phyloP scores from a whole-genome alignment of 2,888 invertebrate species.

The Halictus ligatus region DNA sequence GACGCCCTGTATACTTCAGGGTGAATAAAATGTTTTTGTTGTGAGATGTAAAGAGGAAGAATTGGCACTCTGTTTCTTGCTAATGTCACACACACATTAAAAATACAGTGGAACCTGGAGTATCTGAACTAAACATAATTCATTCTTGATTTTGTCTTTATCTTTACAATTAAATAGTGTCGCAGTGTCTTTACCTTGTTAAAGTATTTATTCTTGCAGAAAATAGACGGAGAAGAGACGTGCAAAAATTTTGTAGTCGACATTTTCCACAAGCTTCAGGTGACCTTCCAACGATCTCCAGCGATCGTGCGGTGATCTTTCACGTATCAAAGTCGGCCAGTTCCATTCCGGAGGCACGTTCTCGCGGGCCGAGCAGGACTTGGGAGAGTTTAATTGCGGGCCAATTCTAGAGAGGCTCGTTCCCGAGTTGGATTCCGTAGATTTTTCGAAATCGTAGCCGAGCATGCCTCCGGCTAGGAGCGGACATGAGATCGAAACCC shows the following conservation, averaged over 20 bases:
- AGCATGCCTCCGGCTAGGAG: constrained; percentile 44
- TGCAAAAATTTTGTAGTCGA: neutral
- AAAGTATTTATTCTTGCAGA: too few relatives aligned
- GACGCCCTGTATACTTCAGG: too few relatives aligned
- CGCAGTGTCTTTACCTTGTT: too few relatives aligned
- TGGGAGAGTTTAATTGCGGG: constrained; percentile 55
- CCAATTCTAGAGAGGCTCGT: constrained; percentile 15
- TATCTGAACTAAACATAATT: too few relatives aligned
- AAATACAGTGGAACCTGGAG: too few relatives aligned
- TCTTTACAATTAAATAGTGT: too few relatives aligned
- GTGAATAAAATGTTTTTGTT: too few relatives aligned
- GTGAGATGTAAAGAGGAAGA: too few relatives aligned
- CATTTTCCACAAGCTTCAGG: neutral
- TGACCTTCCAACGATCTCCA: neutral
- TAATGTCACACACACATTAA: too few relatives aligned
- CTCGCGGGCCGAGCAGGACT: constrained; percentile 26
- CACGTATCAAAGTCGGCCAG: neutral
- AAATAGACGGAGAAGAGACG: neutral
- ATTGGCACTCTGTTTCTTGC: too few relatives aligned
- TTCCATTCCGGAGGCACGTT: neutral
- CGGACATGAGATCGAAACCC: constrained; percentile 27
- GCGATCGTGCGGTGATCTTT: neutral
- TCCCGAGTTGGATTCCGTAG: constrained; percentile 35
- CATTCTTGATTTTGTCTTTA: too few relatives aligned
- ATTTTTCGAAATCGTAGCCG: constrained; percentile 59